Evolutionary conservation across 1,140 invertebrate species (phyloP).

Genomic region (Tetranychus urticae): DNA sequence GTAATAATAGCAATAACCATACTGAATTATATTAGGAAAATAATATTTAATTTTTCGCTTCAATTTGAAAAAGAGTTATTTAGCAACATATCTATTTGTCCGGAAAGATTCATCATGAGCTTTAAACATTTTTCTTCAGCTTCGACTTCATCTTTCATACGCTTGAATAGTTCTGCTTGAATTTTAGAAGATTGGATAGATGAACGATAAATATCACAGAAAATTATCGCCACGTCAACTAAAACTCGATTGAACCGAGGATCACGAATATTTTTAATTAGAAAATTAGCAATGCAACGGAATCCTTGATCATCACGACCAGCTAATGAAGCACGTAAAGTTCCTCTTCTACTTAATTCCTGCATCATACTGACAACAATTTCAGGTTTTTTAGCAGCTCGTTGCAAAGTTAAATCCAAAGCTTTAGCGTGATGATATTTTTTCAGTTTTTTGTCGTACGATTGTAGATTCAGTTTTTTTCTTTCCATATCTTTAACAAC

Average conservation of each 20-base stretch:
- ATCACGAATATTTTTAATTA: constrained; percentile 47
- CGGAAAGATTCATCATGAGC: constrained; percentile 4
- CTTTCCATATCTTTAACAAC: neutral
- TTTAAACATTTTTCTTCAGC: neutral
- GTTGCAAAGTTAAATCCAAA: neutral
- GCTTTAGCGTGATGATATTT: constrained; percentile 6
- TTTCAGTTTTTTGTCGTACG: constrained; percentile 3
- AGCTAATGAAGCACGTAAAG: constrained; percentile 31
- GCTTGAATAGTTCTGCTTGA: neutral
- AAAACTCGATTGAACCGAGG: constrained; percentile 42
- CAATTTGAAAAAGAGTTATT: neutral
- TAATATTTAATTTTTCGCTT: neutral
- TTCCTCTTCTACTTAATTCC: constrained; percentile 38
- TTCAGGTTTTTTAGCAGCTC: constrained; percentile 36
- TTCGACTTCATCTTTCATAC: neutral
- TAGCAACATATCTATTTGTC: constrained; percentile 4
- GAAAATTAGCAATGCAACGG: constrained; percentile 40
- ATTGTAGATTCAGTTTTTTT: neutral
- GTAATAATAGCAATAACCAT: too few relatives aligned
- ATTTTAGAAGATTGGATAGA: neutral
- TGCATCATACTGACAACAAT: constrained; percentile 50
- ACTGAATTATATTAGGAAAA: too few relatives aligned
- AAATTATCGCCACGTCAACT: constrained; percentile 39
- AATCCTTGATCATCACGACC: constrained; percentile 40
- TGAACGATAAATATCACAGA: constrained; percentile 1